Conservation (phyloP, 1,140 invertebrate species). For the Ceratina calcarata region DNA sequence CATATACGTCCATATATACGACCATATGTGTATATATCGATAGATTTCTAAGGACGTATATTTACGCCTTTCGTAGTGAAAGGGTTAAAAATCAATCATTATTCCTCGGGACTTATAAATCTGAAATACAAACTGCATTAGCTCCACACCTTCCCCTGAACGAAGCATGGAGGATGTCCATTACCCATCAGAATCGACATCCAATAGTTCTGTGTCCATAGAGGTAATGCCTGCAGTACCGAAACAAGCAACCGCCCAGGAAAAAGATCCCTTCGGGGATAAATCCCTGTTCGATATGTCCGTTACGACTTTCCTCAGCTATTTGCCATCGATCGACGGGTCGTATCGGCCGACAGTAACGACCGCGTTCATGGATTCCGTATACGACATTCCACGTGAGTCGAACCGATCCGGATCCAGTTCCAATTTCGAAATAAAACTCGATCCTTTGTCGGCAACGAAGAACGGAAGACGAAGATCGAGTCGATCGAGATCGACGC, state of each 20-base stretch:
- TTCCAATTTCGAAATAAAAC: not conserved
- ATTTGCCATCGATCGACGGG: not conserved
- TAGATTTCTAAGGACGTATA: too few species aligned
- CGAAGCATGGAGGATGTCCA: not conserved
- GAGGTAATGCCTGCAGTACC: too few species aligned
- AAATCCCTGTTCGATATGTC: not conserved
- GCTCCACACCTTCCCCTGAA: not conserved
- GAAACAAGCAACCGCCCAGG: too few species aligned
- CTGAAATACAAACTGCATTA: not conserved
- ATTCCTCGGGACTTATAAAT: not conserved
- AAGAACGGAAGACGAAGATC: not conserved
- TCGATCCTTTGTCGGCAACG: not conserved
- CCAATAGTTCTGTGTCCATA: not conserved
- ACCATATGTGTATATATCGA: too few species aligned
- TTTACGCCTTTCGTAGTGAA: too few species aligned
- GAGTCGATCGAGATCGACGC: not conserved
- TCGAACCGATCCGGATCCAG: not conserved
- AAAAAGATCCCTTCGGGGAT: too few species aligned
- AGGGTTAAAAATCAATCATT: not conserved
- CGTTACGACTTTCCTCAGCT: not conserved
- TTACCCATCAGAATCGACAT: not conserved
- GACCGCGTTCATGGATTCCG: not conserved
- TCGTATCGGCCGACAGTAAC: not conserved
- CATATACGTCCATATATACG: too few species aligned
- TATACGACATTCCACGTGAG: conserved; percentile 16